Evolutionary conservation across 2,888 invertebrate genomes (phyloP).

Genomic region (Ichneumon xanthorius): DNA sequence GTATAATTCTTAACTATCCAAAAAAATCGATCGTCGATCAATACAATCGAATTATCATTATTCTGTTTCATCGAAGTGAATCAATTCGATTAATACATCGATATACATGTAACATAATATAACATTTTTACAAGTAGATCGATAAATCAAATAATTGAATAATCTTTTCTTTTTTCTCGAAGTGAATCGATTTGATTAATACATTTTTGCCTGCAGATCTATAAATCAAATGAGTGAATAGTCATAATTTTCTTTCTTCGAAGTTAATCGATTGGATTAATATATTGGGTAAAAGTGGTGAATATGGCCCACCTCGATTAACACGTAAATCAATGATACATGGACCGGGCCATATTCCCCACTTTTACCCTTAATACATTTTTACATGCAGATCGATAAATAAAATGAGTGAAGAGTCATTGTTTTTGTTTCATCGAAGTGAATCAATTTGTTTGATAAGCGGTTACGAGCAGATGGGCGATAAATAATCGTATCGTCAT

Average conservation of each 20-base stretch:
- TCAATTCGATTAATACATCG: not conserved
- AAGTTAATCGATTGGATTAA: not conserved
- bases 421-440: not conserved
- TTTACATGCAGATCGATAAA: not conserved
- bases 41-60: not conserved
- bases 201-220: not conserved
- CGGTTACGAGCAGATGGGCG: not conserved
- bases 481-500: not conserved
- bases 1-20: conserved; percentile 65
- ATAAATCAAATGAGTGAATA: not conserved
- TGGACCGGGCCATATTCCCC: too few relatives aligned
- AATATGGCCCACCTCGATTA: too few relatives aligned
- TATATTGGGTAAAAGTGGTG: too few relatives aligned
- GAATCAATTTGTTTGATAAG: not conserved
- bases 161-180: not conserved
- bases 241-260: not conserved
- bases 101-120: too few relatives aligned
- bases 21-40: conserved; percentile 1
- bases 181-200: not conserved
- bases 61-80: not conserved
- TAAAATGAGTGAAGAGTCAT: not conserved
- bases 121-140: not conserved
- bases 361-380: too few relatives aligned
- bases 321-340: too few relatives aligned
- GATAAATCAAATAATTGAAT: not conserved